These are phyloP conservation scores for Sialis fuliginosa DNA, from an alignment of 2,888 invertebrate genomes.

Conservation along the genomic window DNA sequence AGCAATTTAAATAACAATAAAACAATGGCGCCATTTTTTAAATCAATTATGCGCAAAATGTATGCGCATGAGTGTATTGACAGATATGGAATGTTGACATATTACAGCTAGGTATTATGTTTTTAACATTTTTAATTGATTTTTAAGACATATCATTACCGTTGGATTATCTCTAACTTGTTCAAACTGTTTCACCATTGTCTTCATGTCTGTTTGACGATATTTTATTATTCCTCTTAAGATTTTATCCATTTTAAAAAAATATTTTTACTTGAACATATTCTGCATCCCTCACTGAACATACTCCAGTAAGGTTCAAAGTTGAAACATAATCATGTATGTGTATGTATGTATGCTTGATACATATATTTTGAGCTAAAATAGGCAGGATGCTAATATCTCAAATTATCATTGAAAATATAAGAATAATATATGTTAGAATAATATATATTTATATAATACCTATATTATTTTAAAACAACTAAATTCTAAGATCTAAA, in stretches of 20 bases:
- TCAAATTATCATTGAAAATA: too few species aligned
- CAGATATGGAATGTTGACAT: slow-evolving; percentile 4
- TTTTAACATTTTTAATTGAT: slow-evolving; percentile 5
- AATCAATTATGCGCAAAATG: neutral
- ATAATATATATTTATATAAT: too few species aligned
- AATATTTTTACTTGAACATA: neutral
- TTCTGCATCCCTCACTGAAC: neutral
- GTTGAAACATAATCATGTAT: neutral
- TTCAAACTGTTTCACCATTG: slow-evolving; percentile 86
- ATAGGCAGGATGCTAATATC: too few species aligned
- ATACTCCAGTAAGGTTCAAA: neutral
- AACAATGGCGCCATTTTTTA: neutral
- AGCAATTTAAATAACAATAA: neutral
- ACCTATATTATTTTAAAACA: too few species aligned
- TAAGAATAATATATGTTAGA: too few species aligned
- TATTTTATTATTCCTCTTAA: slow-evolving; percentile 82
- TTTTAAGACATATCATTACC: slow-evolving; percentile 32
- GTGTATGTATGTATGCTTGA: too few species aligned
- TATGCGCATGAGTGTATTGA: neutral
- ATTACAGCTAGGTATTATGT: slow-evolving; percentile 2
- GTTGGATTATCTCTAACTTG: slow-evolving; percentile 75
- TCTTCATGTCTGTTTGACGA: slow-evolving; percentile 58
- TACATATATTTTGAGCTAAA: too few species aligned
- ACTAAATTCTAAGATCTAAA: too few species aligned
- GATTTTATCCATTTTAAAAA: slow-evolving; percentile 58